Evolutionary conservation across 1,140 invertebrate genomes (phyloP).

Genomic region (Heliconius nattereri): DNA sequence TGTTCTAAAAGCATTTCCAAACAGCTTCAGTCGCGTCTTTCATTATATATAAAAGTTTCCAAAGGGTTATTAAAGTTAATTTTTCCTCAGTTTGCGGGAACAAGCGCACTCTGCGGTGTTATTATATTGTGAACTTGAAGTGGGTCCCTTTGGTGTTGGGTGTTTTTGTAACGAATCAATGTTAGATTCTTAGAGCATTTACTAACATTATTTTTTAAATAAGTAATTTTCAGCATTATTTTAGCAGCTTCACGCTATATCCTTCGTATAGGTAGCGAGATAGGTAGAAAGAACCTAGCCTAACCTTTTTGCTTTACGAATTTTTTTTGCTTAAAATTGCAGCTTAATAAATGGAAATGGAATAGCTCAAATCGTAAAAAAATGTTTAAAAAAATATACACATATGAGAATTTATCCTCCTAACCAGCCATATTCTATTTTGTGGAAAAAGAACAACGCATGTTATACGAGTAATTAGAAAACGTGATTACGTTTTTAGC

Average conservation of each 20-base stretch:
- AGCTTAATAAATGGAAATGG: too few relatives aligned
- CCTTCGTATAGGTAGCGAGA: too few relatives aligned
- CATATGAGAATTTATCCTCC: neutral
- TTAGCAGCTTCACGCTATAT: too few relatives aligned
- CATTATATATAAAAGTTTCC: conserved; percentile 10
- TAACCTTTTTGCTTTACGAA: too few relatives aligned
- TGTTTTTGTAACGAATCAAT: neutral
- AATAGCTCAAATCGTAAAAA: too few relatives aligned
- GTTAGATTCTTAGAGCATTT: neutral
- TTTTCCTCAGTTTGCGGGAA: conserved; percentile 9
- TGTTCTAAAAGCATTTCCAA: neutral
- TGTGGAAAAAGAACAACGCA: conserved; percentile 3
- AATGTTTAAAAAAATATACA: too few relatives aligned
- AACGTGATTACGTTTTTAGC: neutral
- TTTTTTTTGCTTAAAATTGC: too few relatives aligned
- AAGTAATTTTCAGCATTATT: too few relatives aligned
- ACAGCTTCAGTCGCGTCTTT: neutral
- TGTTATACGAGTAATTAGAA: conserved; percentile 4
- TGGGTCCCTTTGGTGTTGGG: neutral
- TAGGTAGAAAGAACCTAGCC: too few relatives aligned
- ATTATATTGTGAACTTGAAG: neutral
- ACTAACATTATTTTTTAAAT: neutral
- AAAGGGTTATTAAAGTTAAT: conserved; percentile 13
- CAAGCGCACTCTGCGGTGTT: neutral
- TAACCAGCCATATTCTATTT: neutral